phyloP scores from a whole-genome alignment of 2,888 invertebrate species.

The Pardosa pseudoannulata region DNA sequence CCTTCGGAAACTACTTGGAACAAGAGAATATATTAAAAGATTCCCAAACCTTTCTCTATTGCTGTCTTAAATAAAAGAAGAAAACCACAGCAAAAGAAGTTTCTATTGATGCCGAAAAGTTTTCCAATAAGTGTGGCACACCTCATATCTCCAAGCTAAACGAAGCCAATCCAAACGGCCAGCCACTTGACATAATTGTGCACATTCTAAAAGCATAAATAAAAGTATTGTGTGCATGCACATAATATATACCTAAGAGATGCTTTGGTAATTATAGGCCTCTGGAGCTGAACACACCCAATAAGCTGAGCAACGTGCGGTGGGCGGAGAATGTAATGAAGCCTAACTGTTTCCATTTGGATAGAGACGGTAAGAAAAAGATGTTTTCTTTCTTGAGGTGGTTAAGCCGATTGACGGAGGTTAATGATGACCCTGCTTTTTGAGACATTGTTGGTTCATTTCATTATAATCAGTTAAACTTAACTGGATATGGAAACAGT shows the following conservation, averaged over 20 bases:
- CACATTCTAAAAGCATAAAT: constrained; percentile 40
- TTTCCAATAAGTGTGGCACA: constrained; percentile 56
- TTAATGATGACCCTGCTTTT: constrained; percentile 32
- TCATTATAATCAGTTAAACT: not conserved
- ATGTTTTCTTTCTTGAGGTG: constrained; percentile 31
- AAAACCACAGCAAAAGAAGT: not conserved
- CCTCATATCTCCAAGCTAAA: constrained; percentile 46
- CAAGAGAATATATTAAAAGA: too few species aligned
- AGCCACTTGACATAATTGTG: constrained; percentile 57
- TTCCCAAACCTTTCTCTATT: too few species aligned
- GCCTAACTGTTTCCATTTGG: constrained; percentile 52
- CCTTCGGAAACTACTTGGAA: too few species aligned
- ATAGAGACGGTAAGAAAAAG: constrained; percentile 29
- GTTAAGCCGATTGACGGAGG: constrained; percentile 18
- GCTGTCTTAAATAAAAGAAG: not conserved
- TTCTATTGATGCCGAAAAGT: not conserved
- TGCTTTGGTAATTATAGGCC: constrained; percentile 50
- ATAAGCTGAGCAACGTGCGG: constrained; percentile 46
- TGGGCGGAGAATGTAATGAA: constrained; percentile 52
- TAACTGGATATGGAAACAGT: too few species aligned
- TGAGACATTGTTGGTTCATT: not conserved
- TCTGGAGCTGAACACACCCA: constrained; percentile 50
- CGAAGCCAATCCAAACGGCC: constrained; percentile 32
- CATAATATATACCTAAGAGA: constrained; percentile 59
- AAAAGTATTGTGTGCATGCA: constrained; percentile 54